Percentiles rank a stretch among this genome's conserved stretches.
These are phyloP conservation scores for Ciconia maguari DNA, from an alignment of 2,113 vertebrate genomes.

Conservation along the genomic window DNA sequence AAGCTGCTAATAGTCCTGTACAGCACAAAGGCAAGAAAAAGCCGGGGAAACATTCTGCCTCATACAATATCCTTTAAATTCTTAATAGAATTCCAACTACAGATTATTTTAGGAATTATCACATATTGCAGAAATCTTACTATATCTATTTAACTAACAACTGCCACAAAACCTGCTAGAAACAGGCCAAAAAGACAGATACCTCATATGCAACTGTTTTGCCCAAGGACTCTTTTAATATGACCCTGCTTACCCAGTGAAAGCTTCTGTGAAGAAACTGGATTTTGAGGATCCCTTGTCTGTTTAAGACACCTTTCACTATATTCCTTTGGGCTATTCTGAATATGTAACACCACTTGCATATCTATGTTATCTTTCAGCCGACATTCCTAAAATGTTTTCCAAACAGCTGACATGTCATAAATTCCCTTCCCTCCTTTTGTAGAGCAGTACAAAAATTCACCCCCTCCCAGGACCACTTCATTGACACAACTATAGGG, in stretches of 20 bases:
- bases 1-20: neutral
- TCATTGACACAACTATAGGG: neutral
- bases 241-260: neutral
- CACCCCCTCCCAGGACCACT: neutral
- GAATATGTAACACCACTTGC: conserved; percentile 31
- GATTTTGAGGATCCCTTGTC: neutral
- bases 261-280: neutral
- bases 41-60: neutral
- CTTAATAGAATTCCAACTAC: neutral
- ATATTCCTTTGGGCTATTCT: neutral
- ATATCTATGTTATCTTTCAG: conserved; percentile 50
- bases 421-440: conserved; percentile 40
- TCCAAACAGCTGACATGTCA: conserved; percentile 37
- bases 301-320: conserved; percentile 4
- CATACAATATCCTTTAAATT: neutral
- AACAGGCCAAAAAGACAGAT: neutral
- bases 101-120: neutral
- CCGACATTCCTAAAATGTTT: conserved; percentile 31
- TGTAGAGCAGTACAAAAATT: neutral
- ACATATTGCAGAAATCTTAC: neutral
- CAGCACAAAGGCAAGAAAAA: neutral
- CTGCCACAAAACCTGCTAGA: neutral
- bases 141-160: neutral
- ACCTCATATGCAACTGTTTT: neutral
- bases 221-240: neutral